Evolutionary conservation across 2,113 vertebrate species (phyloP).

Genomic region (western clawed frog (Xenopus tropicalis)): DNA sequence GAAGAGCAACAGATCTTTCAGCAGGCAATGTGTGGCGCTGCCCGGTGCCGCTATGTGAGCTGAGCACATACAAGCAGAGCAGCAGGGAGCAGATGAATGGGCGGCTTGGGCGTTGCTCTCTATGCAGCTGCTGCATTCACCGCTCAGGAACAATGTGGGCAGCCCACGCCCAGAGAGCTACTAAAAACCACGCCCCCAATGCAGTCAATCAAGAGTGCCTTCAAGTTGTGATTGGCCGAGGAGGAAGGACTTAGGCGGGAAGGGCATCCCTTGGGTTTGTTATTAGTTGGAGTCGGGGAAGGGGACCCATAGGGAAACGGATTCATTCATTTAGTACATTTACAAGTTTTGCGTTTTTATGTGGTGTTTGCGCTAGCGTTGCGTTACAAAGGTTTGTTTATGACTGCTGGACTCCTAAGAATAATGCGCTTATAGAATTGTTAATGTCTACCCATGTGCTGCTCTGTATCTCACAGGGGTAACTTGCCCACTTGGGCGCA

Average conservation of each 20-base stretch:
- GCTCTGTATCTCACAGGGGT: too few species aligned
- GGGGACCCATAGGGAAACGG: too few species aligned
- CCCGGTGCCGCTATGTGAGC: too few species aligned
- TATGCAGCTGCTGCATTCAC: conserved; percentile 23
- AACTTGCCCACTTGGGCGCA: too few species aligned
- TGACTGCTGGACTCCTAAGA: too few species aligned
- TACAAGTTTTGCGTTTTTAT: too few species aligned
- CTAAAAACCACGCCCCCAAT: conserved; percentile 16
- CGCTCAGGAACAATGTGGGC: conserved; percentile 41
- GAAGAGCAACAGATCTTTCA: not conserved
- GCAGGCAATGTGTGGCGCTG: too few species aligned
- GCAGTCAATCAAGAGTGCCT: conserved; percentile 11
- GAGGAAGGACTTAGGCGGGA: not conserved
- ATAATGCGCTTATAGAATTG: too few species aligned
- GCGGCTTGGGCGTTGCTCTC: conserved; percentile 23
- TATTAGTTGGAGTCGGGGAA: not conserved
- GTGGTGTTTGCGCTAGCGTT: too few species aligned
- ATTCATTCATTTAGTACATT: too few species aligned
- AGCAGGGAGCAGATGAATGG: conserved; percentile 36
- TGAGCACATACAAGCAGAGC: conserved; percentile 2
- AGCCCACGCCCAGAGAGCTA: conserved; percentile 39
- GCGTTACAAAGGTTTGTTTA: too few species aligned
- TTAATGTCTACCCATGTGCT: too few species aligned
- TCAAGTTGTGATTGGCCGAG: conserved; percentile 15
- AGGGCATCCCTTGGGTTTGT: not conserved